phyloP scores from a whole-genome alignment of 2,888 invertebrate genomes.

The Cantharis rustica region DNA sequence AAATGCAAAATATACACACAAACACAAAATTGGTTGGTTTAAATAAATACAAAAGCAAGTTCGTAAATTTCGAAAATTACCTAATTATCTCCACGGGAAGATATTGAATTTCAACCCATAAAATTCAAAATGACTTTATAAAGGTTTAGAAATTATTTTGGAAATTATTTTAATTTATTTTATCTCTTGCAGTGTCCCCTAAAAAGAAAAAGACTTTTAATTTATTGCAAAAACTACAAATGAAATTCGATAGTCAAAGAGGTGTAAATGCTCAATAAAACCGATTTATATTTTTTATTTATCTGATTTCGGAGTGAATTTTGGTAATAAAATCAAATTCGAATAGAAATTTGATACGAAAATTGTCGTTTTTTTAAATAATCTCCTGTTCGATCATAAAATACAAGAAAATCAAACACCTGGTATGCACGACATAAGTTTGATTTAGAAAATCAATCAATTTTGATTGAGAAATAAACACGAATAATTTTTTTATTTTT shows the following conservation, averaged over 20 bases:
- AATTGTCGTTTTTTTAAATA: not conserved
- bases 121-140: slow-evolving; percentile 1
- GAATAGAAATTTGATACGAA: not conserved
- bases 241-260: not conserved
- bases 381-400: not conserved
- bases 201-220: not conserved
- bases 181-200: not conserved
- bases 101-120: not conserved
- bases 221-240: not conserved
- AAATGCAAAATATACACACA: not conserved
- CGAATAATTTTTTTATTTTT: not conserved
- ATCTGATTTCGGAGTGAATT: not conserved
- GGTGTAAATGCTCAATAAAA: not conserved
- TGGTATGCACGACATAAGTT: not conserved
- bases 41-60: not conserved
- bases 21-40: not conserved
- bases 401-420: not conserved
- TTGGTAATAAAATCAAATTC: not conserved
- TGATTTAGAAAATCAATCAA: not conserved
- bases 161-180: slow-evolving; percentile 1
- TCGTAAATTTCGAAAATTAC: slow-evolving; percentile 1
- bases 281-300: not conserved
- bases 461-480: not conserved
- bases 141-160: not conserved
- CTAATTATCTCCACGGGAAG: not conserved